Conservation (phyloP, 1,140 invertebrate species). For the Goniozus legneri region DNA sequence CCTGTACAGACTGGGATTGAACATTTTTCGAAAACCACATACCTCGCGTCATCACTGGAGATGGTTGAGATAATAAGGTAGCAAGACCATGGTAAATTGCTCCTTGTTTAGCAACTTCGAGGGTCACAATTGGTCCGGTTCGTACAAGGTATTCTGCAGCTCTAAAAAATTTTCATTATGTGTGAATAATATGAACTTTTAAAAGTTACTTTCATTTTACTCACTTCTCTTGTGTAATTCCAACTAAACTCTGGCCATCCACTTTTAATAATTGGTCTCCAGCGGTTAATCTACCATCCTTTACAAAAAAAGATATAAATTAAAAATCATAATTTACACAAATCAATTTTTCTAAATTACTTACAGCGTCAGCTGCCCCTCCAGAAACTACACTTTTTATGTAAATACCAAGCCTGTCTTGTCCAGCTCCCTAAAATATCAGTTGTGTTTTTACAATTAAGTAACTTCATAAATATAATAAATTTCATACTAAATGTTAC, state of each 20-base stretch:
- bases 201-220: constrained; percentile 28
- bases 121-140: constrained; percentile 87
- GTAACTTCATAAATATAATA: background rate
- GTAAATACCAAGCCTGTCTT: constrained; percentile 91
- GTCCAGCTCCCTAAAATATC: constrained; percentile 74
- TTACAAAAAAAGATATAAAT: constrained; percentile 8
- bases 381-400: constrained; percentile 96
- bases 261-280: constrained; percentile 97
- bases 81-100: constrained; percentile 96
- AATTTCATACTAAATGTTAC: no score
- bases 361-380: constrained; percentile 88
- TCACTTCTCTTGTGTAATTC: constrained; percentile 92
- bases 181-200: constrained; percentile 7
- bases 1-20: no score
- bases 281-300: constrained; percentile 89
- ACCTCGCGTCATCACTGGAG: constrained; percentile 80
- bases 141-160: constrained; percentile 94
- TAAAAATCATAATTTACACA: constrained; percentile 7
- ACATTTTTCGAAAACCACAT: no score
- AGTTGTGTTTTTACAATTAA: background rate
- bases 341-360: constrained; percentile 33
- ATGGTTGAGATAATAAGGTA: constrained; percentile 87
- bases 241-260: constrained; percentile 93
- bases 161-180: constrained; percentile 55
- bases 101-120: constrained; percentile 96